Evolutionary conservation across 2,888 invertebrate genomes (phyloP).

Genomic region (Athripsodes cinereus): DNA sequence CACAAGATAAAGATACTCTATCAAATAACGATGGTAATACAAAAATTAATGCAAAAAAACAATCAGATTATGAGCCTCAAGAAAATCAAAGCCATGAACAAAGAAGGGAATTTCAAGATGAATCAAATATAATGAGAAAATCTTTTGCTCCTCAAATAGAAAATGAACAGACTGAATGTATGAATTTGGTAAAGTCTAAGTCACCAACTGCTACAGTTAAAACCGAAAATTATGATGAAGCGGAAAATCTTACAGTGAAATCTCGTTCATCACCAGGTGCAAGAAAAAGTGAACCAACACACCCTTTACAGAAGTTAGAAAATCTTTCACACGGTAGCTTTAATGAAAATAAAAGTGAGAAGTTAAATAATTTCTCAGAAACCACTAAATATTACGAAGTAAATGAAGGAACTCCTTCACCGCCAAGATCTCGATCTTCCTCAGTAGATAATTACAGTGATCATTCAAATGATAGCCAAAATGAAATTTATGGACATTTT

Average conservation of each 20-base stretch:
- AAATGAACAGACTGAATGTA: neutral
- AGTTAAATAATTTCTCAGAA: slow-evolving; percentile 31
- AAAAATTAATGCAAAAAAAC: slow-evolving; percentile 17
- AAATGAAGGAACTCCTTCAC: slow-evolving; percentile 45
- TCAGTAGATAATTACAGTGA: slow-evolving; percentile 54
- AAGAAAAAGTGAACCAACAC: slow-evolving; percentile 43
- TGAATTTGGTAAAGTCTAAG: slow-evolving; percentile 1
- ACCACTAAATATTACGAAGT: slow-evolving; percentile 44
- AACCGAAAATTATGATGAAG: neutral
- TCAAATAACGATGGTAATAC: no score
- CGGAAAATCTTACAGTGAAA: neutral
- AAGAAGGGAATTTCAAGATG: no score
- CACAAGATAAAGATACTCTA: no score
- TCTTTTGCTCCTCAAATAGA: neutral
- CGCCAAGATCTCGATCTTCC: slow-evolving; percentile 55
- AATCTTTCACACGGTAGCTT: slow-evolving; percentile 74
- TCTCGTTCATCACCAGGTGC: neutral
- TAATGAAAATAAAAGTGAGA: slow-evolving; percentile 37
- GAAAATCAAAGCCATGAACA: slow-evolving; percentile 27
- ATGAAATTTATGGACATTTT: slow-evolving; percentile 64
- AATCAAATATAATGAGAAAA: no score
- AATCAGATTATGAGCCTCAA: slow-evolving; percentile 17
- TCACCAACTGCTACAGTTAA: neutral
- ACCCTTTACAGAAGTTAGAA: slow-evolving; percentile 71
- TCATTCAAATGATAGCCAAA: slow-evolving; percentile 55